A percentile compares a stretch with the other conserved stretches of the same genome.
Conservation (phyloP, 2,888 invertebrate genomes). For the Eupithecia tripunctaria region DNA sequence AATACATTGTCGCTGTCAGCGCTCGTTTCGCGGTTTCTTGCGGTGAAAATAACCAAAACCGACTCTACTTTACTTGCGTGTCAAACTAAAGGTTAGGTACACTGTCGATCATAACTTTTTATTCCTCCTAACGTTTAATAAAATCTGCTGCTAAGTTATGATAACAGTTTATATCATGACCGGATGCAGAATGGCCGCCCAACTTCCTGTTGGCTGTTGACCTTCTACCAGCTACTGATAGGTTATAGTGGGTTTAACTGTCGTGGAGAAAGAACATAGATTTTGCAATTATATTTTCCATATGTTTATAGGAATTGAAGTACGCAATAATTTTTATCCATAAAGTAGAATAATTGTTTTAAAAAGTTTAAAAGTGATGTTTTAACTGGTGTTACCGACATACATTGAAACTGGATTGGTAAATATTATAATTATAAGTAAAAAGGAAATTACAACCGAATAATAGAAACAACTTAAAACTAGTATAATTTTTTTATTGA, state of each 20-base stretch:
- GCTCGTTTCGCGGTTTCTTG: too few relatives aligned
- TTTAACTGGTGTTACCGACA: neutral
- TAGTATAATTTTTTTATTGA: too few relatives aligned
- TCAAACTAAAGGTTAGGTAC: neutral
- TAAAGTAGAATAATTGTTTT: neutral
- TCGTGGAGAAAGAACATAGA: neutral
- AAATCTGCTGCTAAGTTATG: slow-evolving; percentile 2
- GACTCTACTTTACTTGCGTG: too few relatives aligned
- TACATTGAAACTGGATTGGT: neutral
- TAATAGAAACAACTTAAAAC: too few relatives aligned
- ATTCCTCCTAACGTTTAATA: neutral
- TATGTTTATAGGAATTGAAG: neutral
- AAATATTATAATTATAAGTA: neutral
- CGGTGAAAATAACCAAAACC: too few relatives aligned
- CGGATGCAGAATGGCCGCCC: slow-evolving; percentile 1
- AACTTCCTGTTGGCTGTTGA: neutral
- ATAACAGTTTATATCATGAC: slow-evolving; percentile 11
- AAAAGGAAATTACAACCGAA: too few relatives aligned
- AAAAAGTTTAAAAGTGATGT: neutral
- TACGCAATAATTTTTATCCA: neutral
- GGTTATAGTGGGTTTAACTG: neutral
- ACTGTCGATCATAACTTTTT: neutral
- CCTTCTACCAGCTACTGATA: slow-evolving; percentile 1
- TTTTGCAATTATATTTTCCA: neutral
- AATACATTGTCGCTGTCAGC: too few relatives aligned